Evolutionary conservation across 2,797 vertebrate species (phyloP), one percentile per base, ranked within the genome.

Genomic region (Gobio occitaniae): DNA sequence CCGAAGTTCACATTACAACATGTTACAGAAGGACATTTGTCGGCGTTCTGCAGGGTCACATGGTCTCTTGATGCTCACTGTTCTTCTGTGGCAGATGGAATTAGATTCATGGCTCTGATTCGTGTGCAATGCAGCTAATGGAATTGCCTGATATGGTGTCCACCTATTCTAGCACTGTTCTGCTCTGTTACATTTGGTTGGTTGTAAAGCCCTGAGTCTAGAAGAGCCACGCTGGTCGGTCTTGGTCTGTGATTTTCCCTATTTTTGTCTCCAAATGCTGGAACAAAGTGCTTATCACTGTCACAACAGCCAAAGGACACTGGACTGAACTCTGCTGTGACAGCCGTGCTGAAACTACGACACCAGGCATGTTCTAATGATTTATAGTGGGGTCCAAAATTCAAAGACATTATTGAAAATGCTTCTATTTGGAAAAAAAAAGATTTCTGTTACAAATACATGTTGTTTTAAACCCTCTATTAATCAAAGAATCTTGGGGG

Each of bases 201-300:
- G 65, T 59, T 84, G 29, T 36, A 68, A 44, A 71, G 52, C 44
- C 41, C 76, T 50, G 41, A 70, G 50, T 70, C 75, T 69, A 36
- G 21, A 56, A 68, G n/a, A 56, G 17, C 13, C 65, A 47, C 3
- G 7, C 19, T 78, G 54, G 52, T 44, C 4, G 15, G 50, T 48
- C 54, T 71, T 79, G 75, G 76, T 78, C 76, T 50, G 66, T 36
- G 65, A 84, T 36, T 84, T 78, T 84, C 50, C 36, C 15, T 78
- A 56, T 84, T 84, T 78, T 61, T 68, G 21, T 78, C 50, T 84
- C 25, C 83, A 84, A 84, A 78, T 78, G 13, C 50, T 84, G 75
- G 41, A 78, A 61, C 65, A 78, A 84, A 84, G 75, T 69, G 74
- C 66, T 84, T 70, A 78, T 47, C 74, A 69, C 11, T 59, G 82